These are phyloP conservation scores for Hydriomena furcata DNA, from an alignment of 2,888 invertebrate genomes.

Conservation along the genomic window DNA sequence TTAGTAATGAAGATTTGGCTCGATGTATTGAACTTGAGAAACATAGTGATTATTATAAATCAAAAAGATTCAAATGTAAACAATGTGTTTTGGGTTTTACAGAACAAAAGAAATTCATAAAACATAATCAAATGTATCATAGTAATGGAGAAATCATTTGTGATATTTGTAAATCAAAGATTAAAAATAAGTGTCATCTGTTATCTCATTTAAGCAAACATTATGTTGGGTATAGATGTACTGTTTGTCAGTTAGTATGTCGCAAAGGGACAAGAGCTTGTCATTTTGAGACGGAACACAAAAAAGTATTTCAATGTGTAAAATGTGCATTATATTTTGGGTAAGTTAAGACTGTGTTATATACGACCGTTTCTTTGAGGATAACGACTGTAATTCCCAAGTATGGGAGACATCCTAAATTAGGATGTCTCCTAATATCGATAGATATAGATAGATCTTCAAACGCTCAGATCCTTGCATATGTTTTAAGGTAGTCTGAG, in stretches of 20 bases:
- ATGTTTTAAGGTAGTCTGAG: too few relatives aligned
- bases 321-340: conserved; percentile 45
- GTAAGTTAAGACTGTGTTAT: too few relatives aligned
- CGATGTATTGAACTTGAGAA: not conserved
- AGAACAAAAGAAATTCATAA: not conserved
- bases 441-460: too few relatives aligned
- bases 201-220: not conserved
- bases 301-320: conserved; percentile 42
- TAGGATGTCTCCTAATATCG: too few relatives aligned
- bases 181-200: not conserved
- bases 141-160: not conserved
- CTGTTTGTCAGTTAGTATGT: conserved; percentile 37
- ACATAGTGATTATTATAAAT: conserved; percentile 6
- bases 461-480: too few relatives aligned
- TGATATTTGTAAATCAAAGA: not conserved
- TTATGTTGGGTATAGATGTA: conserved; percentile 36
- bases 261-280: conserved; percentile 26
- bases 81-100: not conserved
- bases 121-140: not conserved
- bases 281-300: conserved; percentile 33
- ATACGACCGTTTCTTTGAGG: too few relatives aligned
- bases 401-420: too few relatives aligned
- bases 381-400: too few relatives aligned
- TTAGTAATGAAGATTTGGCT: not conserved
- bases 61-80: conserved; percentile 3